Conservation (phyloP, 2,797 vertebrate species). For the Steatocranus sp. region DNA sequence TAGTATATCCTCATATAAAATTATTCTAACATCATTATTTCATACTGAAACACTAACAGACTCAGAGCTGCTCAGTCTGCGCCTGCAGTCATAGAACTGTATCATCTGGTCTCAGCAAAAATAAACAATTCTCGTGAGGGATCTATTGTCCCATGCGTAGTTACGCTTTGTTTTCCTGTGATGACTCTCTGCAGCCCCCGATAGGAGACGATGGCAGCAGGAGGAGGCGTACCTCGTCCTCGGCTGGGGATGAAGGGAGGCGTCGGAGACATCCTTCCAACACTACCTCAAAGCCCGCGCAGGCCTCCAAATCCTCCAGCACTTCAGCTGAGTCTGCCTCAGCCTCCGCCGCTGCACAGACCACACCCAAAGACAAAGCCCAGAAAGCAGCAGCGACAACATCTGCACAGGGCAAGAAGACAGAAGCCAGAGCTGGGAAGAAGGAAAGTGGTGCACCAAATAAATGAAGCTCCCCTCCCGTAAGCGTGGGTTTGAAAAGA, state of each 20-base stretch:
- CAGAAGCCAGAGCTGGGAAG: constrained; percentile 48
- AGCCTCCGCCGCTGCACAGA: constrained; percentile 17
- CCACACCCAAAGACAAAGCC: constrained; percentile 51
- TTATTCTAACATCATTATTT: neutral
- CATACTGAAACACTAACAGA: neutral
- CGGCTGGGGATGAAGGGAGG: constrained; percentile 75
- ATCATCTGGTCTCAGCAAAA: neutral
- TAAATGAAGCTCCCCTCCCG: constrained; percentile 48
- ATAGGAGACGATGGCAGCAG: constrained; percentile 83
- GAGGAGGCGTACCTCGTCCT: constrained; percentile 75
- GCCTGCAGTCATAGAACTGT: neutral
- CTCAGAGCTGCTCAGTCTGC: neutral
- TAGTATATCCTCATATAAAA: neutral
- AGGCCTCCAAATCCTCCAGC: constrained; percentile 56
- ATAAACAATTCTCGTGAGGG: neutral
- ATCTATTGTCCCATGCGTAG: neutral
- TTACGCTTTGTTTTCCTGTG: neutral
- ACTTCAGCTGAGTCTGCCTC: constrained; percentile 19
- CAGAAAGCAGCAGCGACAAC: constrained; percentile 37
- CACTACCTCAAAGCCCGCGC: constrained; percentile 66
- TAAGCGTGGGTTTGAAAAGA: neutral
- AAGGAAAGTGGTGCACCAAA: constrained; percentile 54
- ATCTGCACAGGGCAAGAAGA: constrained; percentile 44
- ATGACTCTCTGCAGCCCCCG: constrained; percentile 79
- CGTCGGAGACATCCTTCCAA: constrained; percentile 72